Conservation (phyloP, 2,888 invertebrate genomes). For the Corbicula japonica region DNA sequence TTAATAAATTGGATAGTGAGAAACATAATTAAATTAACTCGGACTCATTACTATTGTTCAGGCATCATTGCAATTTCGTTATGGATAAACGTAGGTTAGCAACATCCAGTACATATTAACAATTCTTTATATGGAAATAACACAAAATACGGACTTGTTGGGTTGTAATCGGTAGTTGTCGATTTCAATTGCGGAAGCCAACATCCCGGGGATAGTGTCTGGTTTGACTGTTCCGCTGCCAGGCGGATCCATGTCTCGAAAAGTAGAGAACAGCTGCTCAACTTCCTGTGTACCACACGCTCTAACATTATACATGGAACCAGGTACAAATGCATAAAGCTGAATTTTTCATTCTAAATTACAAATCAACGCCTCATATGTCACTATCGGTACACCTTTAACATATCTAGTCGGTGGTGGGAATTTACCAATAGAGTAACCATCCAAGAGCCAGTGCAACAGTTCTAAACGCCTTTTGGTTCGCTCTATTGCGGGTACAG, state of each 20-base stretch:
- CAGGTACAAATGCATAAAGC: slow-evolving; percentile 4
- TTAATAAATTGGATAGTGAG: too few relatives aligned
- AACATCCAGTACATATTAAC: too few relatives aligned
- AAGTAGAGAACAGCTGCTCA: slow-evolving; percentile 34
- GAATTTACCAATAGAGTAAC: slow-evolving; percentile 14
- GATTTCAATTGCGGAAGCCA: slow-evolving; percentile 31
- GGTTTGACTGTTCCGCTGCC: slow-evolving; percentile 44
- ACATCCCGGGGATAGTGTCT: slow-evolving; percentile 42
- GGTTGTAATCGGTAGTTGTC: slow-evolving; percentile 36
- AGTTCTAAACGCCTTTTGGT: slow-evolving; percentile 25
- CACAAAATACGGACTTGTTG: slow-evolving; percentile 18
- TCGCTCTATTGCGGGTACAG: slow-evolving; percentile 14
- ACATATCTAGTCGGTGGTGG: slow-evolving; percentile 32
- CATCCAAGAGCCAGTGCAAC: slow-evolving; percentile 34
- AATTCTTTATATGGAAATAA: not conserved
- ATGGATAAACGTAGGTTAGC: slow-evolving; percentile 3
- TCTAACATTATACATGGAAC: slow-evolving; percentile 27
- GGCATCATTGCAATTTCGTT: not conserved
- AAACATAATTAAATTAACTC: too few relatives aligned
- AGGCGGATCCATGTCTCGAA: slow-evolving; percentile 44
- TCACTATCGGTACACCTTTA: slow-evolving; percentile 38
- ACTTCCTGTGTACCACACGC: slow-evolving; percentile 34
- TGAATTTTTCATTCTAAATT: slow-evolving; percentile 42
- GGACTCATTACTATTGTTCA: too few relatives aligned
- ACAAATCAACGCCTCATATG: slow-evolving; percentile 27